phyloP scores from a whole-genome alignment of 2,797 vertebrate species.

The Taeniopygia guttata region DNA sequence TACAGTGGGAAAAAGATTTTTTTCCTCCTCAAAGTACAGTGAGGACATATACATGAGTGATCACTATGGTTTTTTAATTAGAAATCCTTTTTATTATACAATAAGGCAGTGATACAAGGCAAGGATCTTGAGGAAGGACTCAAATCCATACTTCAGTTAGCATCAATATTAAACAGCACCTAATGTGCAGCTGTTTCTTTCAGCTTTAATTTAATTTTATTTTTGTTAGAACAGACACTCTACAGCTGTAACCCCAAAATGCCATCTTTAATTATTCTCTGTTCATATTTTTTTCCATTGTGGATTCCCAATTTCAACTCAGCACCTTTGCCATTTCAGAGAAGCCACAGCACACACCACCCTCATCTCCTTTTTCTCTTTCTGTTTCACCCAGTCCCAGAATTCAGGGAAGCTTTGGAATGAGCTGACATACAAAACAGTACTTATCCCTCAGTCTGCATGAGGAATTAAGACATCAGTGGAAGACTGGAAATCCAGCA shows the following conservation, averaged over 20 bases:
- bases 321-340: slow-evolving; percentile 20
- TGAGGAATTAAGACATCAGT: slow-evolving; percentile 51
- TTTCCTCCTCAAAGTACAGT: not conserved
- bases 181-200: slow-evolving; percentile 70
- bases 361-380: not conserved
- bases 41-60: not conserved
- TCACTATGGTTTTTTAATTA: not conserved
- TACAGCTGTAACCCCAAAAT: slow-evolving; percentile 64
- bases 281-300: slow-evolving; percentile 2
- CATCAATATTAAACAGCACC: slow-evolving; percentile 59
- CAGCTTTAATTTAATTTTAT: slow-evolving; percentile 65
- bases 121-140: slow-evolving; percentile 42
- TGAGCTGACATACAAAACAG: not conserved
- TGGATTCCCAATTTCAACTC: slow-evolving; percentile 12
- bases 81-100: not conserved
- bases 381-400: not conserved
- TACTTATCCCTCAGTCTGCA: slow-evolving; percentile 53
- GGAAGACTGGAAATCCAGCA: slow-evolving; percentile 17
- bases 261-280: slow-evolving; percentile 66
- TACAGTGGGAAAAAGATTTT: not conserved
- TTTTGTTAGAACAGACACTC: slow-evolving; percentile 42
- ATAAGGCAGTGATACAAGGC: not conserved
- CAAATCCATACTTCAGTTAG: slow-evolving; percentile 56
- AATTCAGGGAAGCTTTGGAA: slow-evolving; percentile 34
- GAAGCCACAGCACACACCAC: not conserved